Evolutionary conservation across 2,888 invertebrate species (phyloP).

Genomic region (Ochropleura plecta): DNA sequence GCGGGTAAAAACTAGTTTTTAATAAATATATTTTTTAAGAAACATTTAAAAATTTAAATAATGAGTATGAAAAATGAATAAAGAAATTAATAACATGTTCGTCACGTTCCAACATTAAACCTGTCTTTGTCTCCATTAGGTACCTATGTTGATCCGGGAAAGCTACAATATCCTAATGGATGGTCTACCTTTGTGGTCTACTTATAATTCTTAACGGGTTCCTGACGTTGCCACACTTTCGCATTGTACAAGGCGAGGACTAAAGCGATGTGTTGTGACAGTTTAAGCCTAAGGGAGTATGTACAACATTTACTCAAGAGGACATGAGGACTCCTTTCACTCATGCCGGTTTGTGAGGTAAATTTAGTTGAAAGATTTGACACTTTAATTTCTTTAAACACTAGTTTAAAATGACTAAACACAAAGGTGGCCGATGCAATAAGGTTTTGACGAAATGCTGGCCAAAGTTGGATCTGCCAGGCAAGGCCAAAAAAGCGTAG

Average conservation of each 20-base stretch:
- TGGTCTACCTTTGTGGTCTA: constrained; percentile 30
- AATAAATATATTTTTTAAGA: no score
- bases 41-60: no score
- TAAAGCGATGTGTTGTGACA: constrained; percentile 5
- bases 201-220: constrained; percentile 43
- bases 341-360: not conserved
- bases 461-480: no score
- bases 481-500: no score
- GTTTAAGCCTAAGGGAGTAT: constrained; percentile 10
- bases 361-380: not conserved
- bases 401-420: no score
- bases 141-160: constrained; percentile 35
- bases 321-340: constrained; percentile 22
- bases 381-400: not conserved
- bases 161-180: constrained; percentile 28
- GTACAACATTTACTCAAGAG: not conserved
- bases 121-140: not conserved
- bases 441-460: no score
- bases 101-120: constrained; percentile 6
- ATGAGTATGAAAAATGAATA: no score
- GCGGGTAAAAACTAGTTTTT: no score
- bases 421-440: no score
- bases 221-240: constrained; percentile 15
- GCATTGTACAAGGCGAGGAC: not conserved
- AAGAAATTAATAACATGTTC: not conserved